Evolutionary conservation across 2,888 invertebrate species (phyloP).

Genomic region (Sinodicranocentrus sp.): DNA sequence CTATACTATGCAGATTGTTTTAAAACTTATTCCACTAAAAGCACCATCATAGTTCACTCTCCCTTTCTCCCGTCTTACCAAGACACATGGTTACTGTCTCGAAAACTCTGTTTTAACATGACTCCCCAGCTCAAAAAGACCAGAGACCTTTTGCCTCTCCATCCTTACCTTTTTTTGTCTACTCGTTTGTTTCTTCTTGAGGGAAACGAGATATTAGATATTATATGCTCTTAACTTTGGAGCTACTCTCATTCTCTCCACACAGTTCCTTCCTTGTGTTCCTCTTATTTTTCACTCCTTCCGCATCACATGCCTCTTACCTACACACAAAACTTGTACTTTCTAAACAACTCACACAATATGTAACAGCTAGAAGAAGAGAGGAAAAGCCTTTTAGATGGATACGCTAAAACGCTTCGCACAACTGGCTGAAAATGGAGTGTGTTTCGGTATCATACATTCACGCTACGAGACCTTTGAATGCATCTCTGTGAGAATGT

Average conservation of each 20-base stretch:
- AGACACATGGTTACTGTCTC: constrained; percentile 33
- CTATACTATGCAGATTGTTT: constrained; percentile 45
- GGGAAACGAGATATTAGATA: not conserved
- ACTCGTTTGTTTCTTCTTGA: not conserved
- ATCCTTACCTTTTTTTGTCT: not conserved
- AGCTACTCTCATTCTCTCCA: not conserved
- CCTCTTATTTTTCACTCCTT: constrained; percentile 25
- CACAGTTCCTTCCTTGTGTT: constrained; percentile 4
- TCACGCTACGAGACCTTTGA: too few species aligned
- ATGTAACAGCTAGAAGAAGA: too few species aligned
- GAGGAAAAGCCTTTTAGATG: too few species aligned
- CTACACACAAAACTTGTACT: constrained; percentile 14
- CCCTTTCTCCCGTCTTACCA: not conserved
- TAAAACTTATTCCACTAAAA: constrained; percentile 58
- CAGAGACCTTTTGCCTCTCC: constrained; percentile 20
- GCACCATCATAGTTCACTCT: constrained; percentile 28
- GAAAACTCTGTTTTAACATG: constrained; percentile 35
- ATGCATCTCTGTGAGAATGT: too few species aligned
- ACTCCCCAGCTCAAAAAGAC: constrained; percentile 16
- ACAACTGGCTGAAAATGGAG: too few species aligned
- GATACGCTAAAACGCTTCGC: too few species aligned
- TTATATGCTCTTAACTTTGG: constrained; percentile 7
- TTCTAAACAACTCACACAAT: constrained; percentile 37
- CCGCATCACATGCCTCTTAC: constrained; percentile 38
- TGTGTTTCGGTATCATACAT: too few species aligned